Conservation (phyloP, 2,888 invertebrate genomes). For the Platycheirus albimanus region DNA sequence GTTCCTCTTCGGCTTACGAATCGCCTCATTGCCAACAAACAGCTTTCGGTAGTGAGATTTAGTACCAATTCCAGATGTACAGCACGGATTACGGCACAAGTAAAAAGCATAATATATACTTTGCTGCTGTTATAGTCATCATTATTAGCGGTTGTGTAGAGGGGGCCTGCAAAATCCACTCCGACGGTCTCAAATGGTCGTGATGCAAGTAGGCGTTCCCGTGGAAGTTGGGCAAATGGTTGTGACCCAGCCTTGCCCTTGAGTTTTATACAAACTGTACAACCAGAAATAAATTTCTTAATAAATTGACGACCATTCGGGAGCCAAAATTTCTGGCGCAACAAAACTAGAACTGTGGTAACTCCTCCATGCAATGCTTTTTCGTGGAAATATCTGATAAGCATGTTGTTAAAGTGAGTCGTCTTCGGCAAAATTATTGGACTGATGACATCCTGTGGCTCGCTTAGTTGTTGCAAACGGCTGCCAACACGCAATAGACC, state of each 20-base stretch:
- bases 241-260: slow-evolving; percentile 17
- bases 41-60: not conserved
- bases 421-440: not conserved
- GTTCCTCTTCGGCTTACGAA: slow-evolving; percentile 3
- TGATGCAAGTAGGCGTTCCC: not conserved
- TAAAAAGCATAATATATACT: slow-evolving; percentile 8
- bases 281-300: not conserved
- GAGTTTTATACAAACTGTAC: not conserved
- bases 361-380: not conserved
- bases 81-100: not conserved
- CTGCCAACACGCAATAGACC: not conserved
- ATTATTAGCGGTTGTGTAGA: not conserved
- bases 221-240: slow-evolving; percentile 5
- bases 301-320: not conserved
- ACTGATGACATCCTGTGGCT: slow-evolving; percentile 4
- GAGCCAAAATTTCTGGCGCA: slow-evolving; percentile 11
- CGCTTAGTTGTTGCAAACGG: not conserved
- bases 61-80: slow-evolving; percentile 1
- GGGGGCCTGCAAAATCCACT: slow-evolving; percentile 19
- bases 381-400: slow-evolving; percentile 1
- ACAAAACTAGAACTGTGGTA: not conserved
- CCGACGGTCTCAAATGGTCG: slow-evolving; percentile 21
- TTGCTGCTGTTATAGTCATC: slow-evolving; percentile 33
- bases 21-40: slow-evolving; percentile 6
- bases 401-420: slow-evolving; percentile 9